Base-by-base conservation (phyloP, 2,797 vertebrate species). In the Mallotus villosus region DNA sequence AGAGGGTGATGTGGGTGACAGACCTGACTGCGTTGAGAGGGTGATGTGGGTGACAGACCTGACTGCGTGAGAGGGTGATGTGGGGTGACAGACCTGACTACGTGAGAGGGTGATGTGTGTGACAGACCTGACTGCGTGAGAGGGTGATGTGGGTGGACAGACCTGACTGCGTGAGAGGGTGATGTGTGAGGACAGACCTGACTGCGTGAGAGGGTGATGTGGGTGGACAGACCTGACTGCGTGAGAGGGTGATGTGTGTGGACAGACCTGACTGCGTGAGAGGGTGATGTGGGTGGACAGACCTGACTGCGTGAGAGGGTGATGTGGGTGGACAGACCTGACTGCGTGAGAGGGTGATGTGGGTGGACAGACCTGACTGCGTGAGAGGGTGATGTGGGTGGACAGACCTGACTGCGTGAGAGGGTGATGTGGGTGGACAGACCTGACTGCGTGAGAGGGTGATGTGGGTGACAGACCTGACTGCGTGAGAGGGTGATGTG, bases 231-330 rank as follows among this genome's bases (percentile, higher is more conserved):
- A 99, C 97, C 97, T 95, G 86, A 98, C 94, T 0, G 27, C 27
- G 57, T 21, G 19, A n/a, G 19, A 21, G 57, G 58, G 11, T 11
- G 8, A 8, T 4, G 32, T 59, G 53, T 53, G 63, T 6, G 22
- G n/a, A 81, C 90, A 69, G 29, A 99, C 97, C 97, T 95, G 86
- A 98, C 94, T 0, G 27, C 27, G 57, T 21, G 19, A n/a, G 19
- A 21, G 57, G 58, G 11, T 11, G 8, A 8, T 4, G 32, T 59
- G 53, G 58, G 63, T 6, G 22, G n/a, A 81, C 90, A 69, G 29
- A 99, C 97, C 97, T 95, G 86, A 98, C 94, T 0, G 27, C 27
- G 57, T 21, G 19, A n/a, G 19, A 21, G 57, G 58, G 11, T 11
- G 8, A 8, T 4, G 32, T 59, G 53, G 58, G 63, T 6, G 22